Base-by-base conservation (phyloP, 92 coral and sea anemone genomes). In the Virgularia gustaviana region DNA sequence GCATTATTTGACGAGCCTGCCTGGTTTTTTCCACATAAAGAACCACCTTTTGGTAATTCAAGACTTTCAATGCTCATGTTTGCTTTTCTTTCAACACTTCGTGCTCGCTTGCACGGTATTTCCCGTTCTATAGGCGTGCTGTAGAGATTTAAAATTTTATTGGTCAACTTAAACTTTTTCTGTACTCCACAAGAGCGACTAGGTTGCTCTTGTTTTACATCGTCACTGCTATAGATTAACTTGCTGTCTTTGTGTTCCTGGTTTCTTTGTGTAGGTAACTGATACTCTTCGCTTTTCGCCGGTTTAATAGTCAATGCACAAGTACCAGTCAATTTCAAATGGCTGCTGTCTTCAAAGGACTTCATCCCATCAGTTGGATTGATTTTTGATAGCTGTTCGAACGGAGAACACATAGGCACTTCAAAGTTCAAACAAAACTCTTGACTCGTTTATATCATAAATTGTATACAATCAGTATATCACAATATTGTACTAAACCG, bases 261-360 rank as follows among this genome's bases (percentile, higher is more conserved):
- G 51, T 68, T 27, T 68, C 24, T 68, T 51, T 68, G 75, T 18
- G 75, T 68, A 6, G 75, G 75, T 15, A 68, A 47, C 51, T 16
- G 75, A 68, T 68, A 68, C 35, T 68, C 75, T 29, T 68, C 32
- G 55, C 22, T 66, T 44, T 28, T 25, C 2, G 57, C 33, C 27
- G 47, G n/a, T 30, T 31, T 33, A n/a, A n/a, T n/a, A 20, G 55
- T 68, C 45, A 49, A 22, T 16, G 45, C 43, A 49, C 60, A 49
- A 19, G 51, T 44, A 49, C 45, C 75, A 25, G 45, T 68, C 49
- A 49, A 12, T n/a, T n/a, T n/a, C n/a, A n/a, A n/a, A n/a, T n/a
- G n/a, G n/a, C n/a, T n/a, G n/a, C n/a, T n/a, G n/a, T n/a, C n/a
- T n/a, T n/a, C n/a, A n/a, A n/a, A n/a, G n/a, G n/a, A 11, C 57